A percentile compares a stretch with the other conserved stretches of the same genome.
Evolutionary conservation across 2,797 vertebrate genomes (phyloP).

Genomic region (Onychomys arenicola): DNA sequence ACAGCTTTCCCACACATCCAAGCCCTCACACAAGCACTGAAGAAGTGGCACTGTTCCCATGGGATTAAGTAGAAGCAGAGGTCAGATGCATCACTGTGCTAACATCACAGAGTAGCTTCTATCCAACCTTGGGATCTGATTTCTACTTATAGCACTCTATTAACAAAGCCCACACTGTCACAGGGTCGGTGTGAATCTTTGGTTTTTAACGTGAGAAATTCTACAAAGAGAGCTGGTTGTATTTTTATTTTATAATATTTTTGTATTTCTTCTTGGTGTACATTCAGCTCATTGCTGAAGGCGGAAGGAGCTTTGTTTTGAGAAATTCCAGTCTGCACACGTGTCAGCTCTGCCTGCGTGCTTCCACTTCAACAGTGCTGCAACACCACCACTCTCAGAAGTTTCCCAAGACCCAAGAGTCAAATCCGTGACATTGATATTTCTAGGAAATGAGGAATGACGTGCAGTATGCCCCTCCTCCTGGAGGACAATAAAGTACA

Average conservation of each 20-base stretch:
- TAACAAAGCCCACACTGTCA: neutral
- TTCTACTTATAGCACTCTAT: neutral
- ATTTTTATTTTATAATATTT: slow-evolving; percentile 49
- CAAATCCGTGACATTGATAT: neutral
- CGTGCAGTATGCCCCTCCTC: neutral
- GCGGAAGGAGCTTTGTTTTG: neutral
- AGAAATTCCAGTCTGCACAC: neutral
- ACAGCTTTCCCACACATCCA: neutral
- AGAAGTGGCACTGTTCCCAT: neutral
- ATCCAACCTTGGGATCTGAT: neutral
- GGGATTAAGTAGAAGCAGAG: neutral
- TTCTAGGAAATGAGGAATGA: slow-evolving; percentile 60
- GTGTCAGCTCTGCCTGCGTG: neutral
- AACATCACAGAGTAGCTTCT: neutral
- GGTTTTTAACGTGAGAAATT: neutral
- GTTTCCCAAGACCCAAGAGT: neutral
- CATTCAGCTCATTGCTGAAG: slow-evolving; percentile 26
- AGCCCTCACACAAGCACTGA: rapidly evolving
- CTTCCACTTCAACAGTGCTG: neutral
- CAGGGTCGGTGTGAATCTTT: neutral
- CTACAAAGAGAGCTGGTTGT: neutral
- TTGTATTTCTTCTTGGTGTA: slow-evolving; percentile 2
- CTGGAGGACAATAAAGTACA: slow-evolving; percentile 52
- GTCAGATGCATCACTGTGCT: neutral
- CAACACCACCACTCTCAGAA: neutral